Evolutionary conservation across 2,113 vertebrate genomes (phyloP), one percentile per base, ranked within the genome.

Genomic region (Himantopus leucocephalus): DNA sequence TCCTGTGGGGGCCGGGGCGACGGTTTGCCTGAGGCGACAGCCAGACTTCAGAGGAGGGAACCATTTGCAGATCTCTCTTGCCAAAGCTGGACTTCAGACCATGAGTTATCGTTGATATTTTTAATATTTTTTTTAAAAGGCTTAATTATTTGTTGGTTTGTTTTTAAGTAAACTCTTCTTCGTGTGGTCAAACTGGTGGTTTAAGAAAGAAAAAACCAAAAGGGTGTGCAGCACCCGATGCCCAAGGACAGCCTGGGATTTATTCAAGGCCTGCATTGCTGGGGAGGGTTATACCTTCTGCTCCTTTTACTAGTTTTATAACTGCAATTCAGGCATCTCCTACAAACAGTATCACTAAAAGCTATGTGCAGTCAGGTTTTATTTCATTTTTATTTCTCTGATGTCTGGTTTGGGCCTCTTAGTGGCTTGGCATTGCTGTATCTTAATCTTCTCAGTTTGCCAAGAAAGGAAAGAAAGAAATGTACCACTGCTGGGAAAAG

Each of bases 41-140:
- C 39, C 45, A 22, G 43, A 7, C 52, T 78, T 70, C 16, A 20
- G 6, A 47, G 26, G 27, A 45, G 12, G 26, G 15, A 47, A 76
- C 9, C 0, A 0, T 10, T 53, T 0, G 0, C 24, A 0, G 0
- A 8, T 12, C 19, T 23, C 45, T 58, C 45, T 17, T 4, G 0
- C 14, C 10, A 12, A 35, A 30, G 15, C 4, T 3, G 1, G 21
- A 43, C 21, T 53, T 34, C 50, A 47, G 37, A 27, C 10, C 0
- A 3, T 27, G 56, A 85, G 60, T 80, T 39, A 27, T 16, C 14
- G 5, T 2, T 55, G 19, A 6, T 43, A 71, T 78, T 53, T 22
- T 24, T 29, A 4, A 27, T 2, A 23, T 72, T 45, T n/a, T 17
- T 22, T 17, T 17, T 10, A 39, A 63, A 15, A 1, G 2, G 3